phyloP scores from a whole-genome alignment of 2,113 vertebrate genomes.

The Sula dactylatra region DNA sequence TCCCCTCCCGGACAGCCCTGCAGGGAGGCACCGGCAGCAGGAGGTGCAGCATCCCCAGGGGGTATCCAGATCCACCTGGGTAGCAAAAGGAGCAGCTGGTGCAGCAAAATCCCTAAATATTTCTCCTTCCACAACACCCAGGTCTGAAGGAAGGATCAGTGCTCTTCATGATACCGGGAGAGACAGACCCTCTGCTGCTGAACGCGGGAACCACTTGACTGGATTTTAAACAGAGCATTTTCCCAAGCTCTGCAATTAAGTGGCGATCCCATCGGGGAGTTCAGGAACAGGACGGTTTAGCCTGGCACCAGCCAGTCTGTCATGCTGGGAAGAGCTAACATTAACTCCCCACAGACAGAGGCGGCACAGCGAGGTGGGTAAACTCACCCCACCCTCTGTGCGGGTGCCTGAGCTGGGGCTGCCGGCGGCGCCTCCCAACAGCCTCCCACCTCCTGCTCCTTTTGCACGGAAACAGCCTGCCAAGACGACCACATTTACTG shows the following conservation, averaged over 20 bases:
- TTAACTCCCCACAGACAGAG: not conserved
- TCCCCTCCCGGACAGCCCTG: not conserved
- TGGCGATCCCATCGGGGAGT: accelerated
- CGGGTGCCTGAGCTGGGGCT: not conserved
- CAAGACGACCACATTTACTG: accelerated
- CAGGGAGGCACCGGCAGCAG: not conserved
- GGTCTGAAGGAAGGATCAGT: not conserved
- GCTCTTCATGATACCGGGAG: accelerated
- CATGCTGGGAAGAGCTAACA: not conserved
- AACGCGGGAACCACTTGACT: accelerated
- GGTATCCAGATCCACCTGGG: accelerated
- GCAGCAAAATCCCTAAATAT: accelerated
- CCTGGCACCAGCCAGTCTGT: conserved; percentile 43
- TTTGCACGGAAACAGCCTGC: not conserved
- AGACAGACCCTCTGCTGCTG: not conserved
- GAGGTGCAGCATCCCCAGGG: not conserved
- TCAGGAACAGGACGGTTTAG: not conserved
- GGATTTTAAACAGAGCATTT: not conserved
- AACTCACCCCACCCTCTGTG: not conserved
- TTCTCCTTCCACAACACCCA: not conserved
- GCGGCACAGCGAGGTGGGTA: not conserved
- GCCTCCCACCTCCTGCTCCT: not conserved
- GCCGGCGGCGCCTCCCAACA: accelerated
- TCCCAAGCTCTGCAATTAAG: not conserved
- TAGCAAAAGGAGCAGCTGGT: not conserved